Conservation (phyloP, 2,113 vertebrate genomes). For the Bettongia penicillata region DNA sequence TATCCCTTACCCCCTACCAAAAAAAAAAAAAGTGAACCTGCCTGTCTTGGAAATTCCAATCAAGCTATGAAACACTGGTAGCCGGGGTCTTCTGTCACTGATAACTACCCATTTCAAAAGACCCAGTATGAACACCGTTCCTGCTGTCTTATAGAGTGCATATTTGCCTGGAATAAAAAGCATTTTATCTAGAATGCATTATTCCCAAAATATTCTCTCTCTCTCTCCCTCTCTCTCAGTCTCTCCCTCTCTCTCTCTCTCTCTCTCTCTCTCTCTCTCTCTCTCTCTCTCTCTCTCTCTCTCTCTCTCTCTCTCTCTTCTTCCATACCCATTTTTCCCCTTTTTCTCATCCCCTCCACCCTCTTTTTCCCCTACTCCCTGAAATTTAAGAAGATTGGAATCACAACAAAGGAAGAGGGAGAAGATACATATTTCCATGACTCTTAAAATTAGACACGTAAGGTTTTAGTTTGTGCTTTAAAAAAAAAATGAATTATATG, state of each 20-base stretch:
- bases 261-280: neutral
- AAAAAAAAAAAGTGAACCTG: neutral
- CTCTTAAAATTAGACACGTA: neutral
- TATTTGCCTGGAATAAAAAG: conserved; percentile 7
- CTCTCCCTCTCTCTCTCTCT: conserved; percentile 3
- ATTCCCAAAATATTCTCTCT: neutral
- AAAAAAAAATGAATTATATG: neutral
- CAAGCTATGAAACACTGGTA: neutral
- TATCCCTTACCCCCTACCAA: neutral
- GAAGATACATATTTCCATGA: neutral
- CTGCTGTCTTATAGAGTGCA: neutral
- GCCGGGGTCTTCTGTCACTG: neutral
- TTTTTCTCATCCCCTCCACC: too few relatives aligned
- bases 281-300: neutral
- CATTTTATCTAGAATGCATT: neutral
- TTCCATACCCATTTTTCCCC: too few relatives aligned
- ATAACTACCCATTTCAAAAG: neutral
- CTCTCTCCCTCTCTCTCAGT: neutral
- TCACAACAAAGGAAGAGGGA: neutral
- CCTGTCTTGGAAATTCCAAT: neutral
- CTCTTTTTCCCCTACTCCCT: neutral
- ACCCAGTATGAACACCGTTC: neutral
- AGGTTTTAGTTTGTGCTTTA: neutral
- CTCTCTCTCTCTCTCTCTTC: neutral
- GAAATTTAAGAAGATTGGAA: neutral